Evolutionary conservation across 2,113 vertebrate species (phyloP).

Genomic region (Proterorhinus semilunaris): DNA sequence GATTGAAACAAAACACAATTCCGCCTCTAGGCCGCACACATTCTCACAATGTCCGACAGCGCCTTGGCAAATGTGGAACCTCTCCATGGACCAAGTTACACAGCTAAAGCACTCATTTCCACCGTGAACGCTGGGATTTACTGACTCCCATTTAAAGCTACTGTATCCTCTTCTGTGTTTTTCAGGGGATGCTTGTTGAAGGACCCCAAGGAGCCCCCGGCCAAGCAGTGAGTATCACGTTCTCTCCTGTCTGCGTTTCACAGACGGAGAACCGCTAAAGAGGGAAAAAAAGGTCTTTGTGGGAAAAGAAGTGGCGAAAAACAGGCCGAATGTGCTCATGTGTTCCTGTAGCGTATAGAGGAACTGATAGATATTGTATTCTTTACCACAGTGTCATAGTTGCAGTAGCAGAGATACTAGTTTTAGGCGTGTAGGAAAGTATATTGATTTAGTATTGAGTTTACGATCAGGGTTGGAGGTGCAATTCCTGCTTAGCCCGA

Average conservation of each 20-base stretch:
- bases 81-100: constrained; percentile 33
- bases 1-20: too few species aligned
- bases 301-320: constrained; percentile 61
- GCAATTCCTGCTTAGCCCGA: too few species aligned
- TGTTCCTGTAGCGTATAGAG: too few species aligned
- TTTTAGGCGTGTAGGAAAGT: too few species aligned
- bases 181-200: constrained; percentile 96
- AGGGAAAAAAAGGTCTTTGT: constrained; percentile 66
- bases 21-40: neutral
- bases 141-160: constrained; percentile 59
- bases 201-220: constrained; percentile 90
- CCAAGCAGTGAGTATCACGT: constrained; percentile 85
- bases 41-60: constrained; percentile 21
- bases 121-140: constrained; percentile 43
- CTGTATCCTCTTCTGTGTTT: constrained; percentile 62
- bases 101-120: constrained; percentile 25
- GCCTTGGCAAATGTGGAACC: constrained; percentile 24
- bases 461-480: too few species aligned
- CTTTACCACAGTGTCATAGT: too few species aligned
- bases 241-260: constrained; percentile 63
- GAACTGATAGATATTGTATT: too few species aligned
- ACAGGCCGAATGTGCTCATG: constrained; percentile 35
- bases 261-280: constrained; percentile 72
- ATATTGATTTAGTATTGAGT: too few species aligned
- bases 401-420: too few species aligned